Conservation (phyloP, 92 coral and sea anemone genomes). For the Heliopora coerulea region DNA sequence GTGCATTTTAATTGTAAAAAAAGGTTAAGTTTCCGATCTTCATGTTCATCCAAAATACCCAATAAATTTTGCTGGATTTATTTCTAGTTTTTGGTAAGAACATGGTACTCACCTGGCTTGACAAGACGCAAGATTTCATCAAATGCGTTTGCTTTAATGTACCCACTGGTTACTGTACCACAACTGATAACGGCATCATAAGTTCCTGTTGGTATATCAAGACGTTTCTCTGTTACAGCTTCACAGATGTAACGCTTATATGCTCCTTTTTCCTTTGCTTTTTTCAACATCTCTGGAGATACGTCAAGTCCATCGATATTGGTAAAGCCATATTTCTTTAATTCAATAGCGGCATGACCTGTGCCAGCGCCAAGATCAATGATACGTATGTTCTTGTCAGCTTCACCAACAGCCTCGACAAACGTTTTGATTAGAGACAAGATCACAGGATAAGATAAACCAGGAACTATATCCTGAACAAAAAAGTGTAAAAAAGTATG, state of each 20-base stretch:
- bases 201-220: slow-evolving; percentile 25
- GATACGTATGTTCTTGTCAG: neutral
- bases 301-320: slow-evolving; percentile 52
- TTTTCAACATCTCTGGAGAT: slow-evolving; percentile 49
- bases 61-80: too few species aligned
- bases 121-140: slow-evolving; percentile 51
- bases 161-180: slow-evolving; percentile 48
- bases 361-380: too few species aligned
- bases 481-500: too few species aligned
- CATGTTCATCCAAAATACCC: too few species aligned
- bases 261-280: slow-evolving; percentile 44
- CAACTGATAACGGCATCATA: slow-evolving; percentile 49
- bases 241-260: slow-evolving; percentile 49
- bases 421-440: neutral
- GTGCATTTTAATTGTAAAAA: too few species aligned
- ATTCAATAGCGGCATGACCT: neutral
- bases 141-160: slow-evolving; percentile 47
- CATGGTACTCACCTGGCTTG: slow-evolving; percentile 47
- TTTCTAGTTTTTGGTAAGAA: too few species aligned
- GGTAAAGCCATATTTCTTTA: slow-evolving; percentile 36
- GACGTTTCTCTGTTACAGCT: slow-evolving; percentile 22
- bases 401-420: neutral
- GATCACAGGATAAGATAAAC: neutral
- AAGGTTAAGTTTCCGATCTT: too few species aligned
- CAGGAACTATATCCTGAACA: neutral